Conservation (phyloP, 2,797 vertebrate genomes). For the Rhinella marina region DNA sequence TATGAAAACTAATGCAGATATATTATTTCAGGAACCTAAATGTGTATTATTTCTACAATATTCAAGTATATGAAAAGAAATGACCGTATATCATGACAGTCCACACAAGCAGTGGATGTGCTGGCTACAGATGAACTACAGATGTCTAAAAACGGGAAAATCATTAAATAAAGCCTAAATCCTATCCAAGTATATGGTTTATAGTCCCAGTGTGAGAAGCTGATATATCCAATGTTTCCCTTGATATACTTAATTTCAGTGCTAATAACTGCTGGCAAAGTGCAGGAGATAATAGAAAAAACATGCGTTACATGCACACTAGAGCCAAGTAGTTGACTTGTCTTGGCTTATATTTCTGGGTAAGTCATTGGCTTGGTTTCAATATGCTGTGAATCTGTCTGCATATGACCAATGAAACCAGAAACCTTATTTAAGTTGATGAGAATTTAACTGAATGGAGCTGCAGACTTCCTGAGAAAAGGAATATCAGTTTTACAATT, state of each 20-base stretch:
- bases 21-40: background rate
- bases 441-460: background rate
- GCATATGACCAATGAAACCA: conserved; percentile 20
- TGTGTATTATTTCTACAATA: background rate
- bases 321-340: conserved; percentile 35
- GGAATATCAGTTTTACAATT: background rate
- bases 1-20: too few relatives aligned
- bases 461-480: background rate
- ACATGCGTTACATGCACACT: conserved; percentile 2
- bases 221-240: conserved; percentile 34
- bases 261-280: conserved; percentile 34
- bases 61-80: background rate
- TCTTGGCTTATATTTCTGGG: conserved; percentile 36
- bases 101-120: background rate
- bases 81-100: background rate
- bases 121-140: background rate
- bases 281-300: conserved; percentile 27
- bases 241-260: conserved; percentile 38
- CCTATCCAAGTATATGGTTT: conserved; percentile 35
- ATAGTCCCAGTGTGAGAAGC: conserved; percentile 23
- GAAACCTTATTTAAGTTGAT: conserved; percentile 13
- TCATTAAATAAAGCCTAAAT: conserved; percentile 2
- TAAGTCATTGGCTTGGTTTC: conserved; percentile 18
- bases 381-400: conserved; percentile 2
- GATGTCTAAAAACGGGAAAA: conserved; percentile 1